phyloP scores from a whole-genome alignment of 2,113 vertebrate species.

The Seriola aureovittata region DNA sequence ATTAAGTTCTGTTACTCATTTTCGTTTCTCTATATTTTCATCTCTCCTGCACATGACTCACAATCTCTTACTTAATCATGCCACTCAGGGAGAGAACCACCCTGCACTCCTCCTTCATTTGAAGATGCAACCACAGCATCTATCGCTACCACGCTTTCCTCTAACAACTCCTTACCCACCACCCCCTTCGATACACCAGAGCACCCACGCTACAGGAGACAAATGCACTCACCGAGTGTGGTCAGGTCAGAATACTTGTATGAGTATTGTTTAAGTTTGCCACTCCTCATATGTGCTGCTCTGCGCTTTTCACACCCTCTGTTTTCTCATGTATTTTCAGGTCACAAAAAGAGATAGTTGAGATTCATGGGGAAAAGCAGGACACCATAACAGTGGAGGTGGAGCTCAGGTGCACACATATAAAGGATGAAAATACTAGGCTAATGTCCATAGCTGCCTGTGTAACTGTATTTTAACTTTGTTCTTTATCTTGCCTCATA shows the following conservation, averaged over 20 bases:
- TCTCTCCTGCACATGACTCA: background rate
- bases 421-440: background rate
- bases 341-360: slow-evolving; percentile 81
- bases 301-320: background rate
- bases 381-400: slow-evolving; percentile 93
- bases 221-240: slow-evolving; percentile 89
- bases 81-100: slow-evolving; percentile 84
- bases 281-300: background rate
- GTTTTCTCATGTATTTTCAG: slow-evolving; percentile 72
- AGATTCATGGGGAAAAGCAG: slow-evolving; percentile 87
- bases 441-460: background rate
- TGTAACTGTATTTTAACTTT: background rate
- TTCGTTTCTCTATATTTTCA: background rate
- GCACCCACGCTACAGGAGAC: slow-evolving; percentile 92
- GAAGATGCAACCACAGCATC: slow-evolving; percentile 98
- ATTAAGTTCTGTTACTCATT: background rate
- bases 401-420: slow-evolving; percentile 84
- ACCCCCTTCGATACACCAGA: slow-evolving; percentile 94
- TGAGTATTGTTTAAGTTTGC: background rate
- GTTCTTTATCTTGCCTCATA: background rate
- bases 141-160: slow-evolving; percentile 96
- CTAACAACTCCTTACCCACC: slow-evolving; percentile 93
- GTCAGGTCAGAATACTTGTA: slow-evolving; percentile 85
- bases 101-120: slow-evolving; percentile 96
- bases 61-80: background rate